Evolutionary conservation across 2,888 invertebrate genomes (phyloP).

Genomic region (Cataglyphis rosenhaueri): DNA sequence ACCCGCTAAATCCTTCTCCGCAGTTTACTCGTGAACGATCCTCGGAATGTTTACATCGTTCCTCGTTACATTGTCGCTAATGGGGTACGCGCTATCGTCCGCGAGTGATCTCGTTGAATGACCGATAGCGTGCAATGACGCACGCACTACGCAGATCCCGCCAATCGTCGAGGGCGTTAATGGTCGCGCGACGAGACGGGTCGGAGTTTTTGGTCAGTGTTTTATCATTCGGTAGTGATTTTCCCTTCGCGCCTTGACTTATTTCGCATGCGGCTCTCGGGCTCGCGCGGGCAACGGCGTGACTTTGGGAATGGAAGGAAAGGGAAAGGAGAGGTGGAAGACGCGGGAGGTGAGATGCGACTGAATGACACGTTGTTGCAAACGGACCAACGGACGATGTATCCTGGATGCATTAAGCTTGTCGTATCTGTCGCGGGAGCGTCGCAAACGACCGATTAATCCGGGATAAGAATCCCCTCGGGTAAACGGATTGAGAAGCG

Average conservation of each 20-base stretch:
- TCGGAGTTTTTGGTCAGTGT: conserved; percentile 38
- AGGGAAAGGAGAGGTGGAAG: background rate
- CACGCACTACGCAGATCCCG: conserved; percentile 10
- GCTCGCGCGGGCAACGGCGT: conserved; percentile 1
- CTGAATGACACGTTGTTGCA: conserved; percentile 68
- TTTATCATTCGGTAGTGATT: conserved; percentile 27
- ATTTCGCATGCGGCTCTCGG: conserved; percentile 23
- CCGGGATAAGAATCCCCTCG: conserved; percentile 76
- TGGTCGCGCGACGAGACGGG: conserved; percentile 13
- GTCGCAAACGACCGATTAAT: conserved; percentile 77
- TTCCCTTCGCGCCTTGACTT: conserved; percentile 30
- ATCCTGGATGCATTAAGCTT: conserved; percentile 74
- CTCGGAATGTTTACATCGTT: conserved; percentile 48
- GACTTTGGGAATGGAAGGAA: background rate
- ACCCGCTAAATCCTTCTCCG: conserved; percentile 42
- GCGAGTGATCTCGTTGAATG: conserved; percentile 14
- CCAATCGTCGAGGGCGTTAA: conserved; percentile 37
- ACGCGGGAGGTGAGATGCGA: conserved; percentile 45
- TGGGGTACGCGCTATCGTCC: conserved; percentile 30
- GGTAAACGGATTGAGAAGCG: conserved; percentile 74
- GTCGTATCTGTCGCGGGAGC: conserved; percentile 70
- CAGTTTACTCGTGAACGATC: conserved; percentile 40
- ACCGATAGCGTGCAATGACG: conserved; percentile 17
- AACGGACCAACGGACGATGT: conserved; percentile 50
- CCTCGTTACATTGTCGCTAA: conserved; percentile 39